Evolutionary conservation across 1,140 invertebrate species (phyloP), one percentile per base, ranked within the genome.

Genomic region (Drosophila carrolli): DNA sequence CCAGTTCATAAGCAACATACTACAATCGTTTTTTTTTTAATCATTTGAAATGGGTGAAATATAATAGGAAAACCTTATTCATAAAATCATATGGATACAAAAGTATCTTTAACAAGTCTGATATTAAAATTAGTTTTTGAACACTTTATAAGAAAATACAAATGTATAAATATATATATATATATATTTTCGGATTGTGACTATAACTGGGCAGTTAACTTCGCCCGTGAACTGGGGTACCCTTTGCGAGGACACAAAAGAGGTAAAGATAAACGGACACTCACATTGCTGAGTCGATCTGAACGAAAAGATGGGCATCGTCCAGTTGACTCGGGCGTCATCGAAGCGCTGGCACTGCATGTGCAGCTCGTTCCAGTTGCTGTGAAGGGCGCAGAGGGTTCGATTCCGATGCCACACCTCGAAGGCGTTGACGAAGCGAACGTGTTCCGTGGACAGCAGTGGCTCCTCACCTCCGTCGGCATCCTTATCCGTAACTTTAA

Each of bases 371-470:
- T 59, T 53, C 75, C 78, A 81, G 61, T 94, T 94, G 81, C 94
- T 94, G 81, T 95, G 94, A 48, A 96, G 93, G 93, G 95, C 96
- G 93, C 96, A 97, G 1, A 96, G 83, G 13, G 94, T 94, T 29
- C 95, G 92, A 91, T 95, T 95, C 66, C 93, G 88, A 88, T 95
- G 94, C 67, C 91, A 90, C 54, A 88, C 85, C 78, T 92, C 89
- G 48, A 91, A 79, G 47, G 84, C 90, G 8, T 76, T 55, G 13
- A 78, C 65, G 58, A 62, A 63, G 13, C 60, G 60, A 29, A 56
- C 19, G 10, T 70, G 40, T 47, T 71, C 51, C 29, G 58, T 54
- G 60, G 74, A 47, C 44, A 75, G 43, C 13, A 56, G 16, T 32
- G 44, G 54, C 29, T 56, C 48, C 14, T 41, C 41, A 9, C 8